Evolutionary conservation across 2,113 vertebrate species (phyloP).

Genomic region (Kryptolebias marmoratus): DNA sequence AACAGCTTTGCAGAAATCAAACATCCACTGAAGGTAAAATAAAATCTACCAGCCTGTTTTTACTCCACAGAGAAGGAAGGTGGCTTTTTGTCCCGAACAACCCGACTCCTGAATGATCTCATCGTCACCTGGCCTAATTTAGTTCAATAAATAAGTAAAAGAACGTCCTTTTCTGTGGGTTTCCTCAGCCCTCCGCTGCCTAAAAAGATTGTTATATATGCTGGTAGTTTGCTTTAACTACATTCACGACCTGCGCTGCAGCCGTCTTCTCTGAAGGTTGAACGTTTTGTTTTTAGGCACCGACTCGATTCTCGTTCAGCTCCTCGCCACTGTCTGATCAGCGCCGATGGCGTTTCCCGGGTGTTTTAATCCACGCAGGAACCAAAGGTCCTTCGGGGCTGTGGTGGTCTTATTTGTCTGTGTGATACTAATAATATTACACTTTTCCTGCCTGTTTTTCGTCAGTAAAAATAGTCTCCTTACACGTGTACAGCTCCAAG

Average conservation of each 20-base stretch:
- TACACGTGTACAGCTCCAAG: background rate
- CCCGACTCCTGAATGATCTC: conserved; percentile 20
- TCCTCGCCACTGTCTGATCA: conserved; percentile 7
- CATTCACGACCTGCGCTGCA: conserved; percentile 72
- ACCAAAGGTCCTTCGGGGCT: conserved; percentile 1
- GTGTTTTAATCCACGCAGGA: conserved; percentile 18
- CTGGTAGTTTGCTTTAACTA: conserved; percentile 67
- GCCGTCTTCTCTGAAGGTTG: conserved; percentile 53
- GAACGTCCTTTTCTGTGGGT: conserved; percentile 25
- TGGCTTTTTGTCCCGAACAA: conserved; percentile 66
- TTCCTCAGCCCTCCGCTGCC: conserved; percentile 44
- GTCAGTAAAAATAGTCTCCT: background rate
- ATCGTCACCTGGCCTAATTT: conserved; percentile 20
- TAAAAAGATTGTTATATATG: conserved; percentile 30
- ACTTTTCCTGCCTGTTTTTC: conserved; percentile 1
- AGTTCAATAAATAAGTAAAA: conserved; percentile 27
- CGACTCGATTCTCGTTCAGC: conserved; percentile 47
- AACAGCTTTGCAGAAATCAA: conserved; percentile 55
- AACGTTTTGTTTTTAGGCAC: conserved; percentile 67
- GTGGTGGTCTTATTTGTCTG: background rate
- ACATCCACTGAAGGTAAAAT: conserved; percentile 74
- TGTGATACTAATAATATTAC: background rate
- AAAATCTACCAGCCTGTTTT: conserved; percentile 75
- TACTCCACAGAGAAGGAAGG: conserved; percentile 83
- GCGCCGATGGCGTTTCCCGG: conserved; percentile 15